phyloP scores from a whole-genome alignment of 2,113 vertebrate species.

The Polypterus bichir region DNA sequence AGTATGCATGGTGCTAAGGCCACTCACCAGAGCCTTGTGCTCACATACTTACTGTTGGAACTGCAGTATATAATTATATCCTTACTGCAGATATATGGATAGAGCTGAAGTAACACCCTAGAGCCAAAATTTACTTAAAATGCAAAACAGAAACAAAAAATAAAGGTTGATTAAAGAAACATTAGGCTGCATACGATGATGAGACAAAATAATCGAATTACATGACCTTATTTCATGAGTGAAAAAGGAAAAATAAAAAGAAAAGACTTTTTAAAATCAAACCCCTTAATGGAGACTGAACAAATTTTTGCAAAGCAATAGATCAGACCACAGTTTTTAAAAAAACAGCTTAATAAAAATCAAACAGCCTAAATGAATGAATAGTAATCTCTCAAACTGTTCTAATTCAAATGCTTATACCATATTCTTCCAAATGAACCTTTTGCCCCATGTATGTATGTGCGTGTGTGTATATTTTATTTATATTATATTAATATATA shows the following conservation, averaged over 20 bases:
- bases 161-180: conserved; percentile 23
- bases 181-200: conserved; percentile 23
- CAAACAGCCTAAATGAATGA: background rate
- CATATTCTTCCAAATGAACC: no score
- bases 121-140: conserved; percentile 75
- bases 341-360: conserved; percentile 6
- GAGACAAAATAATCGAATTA: conserved; percentile 36
- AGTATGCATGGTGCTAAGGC: conserved; percentile 62
- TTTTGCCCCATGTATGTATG: no score
- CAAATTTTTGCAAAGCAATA: conserved; percentile 30
- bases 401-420: no score
- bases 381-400: background rate
- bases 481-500: no score
- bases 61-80: conserved; percentile 83
- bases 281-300: conserved; percentile 47
- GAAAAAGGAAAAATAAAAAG: no score
- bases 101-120: conserved; percentile 76
- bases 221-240: conserved; percentile 20
- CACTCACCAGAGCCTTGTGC: conserved; percentile 80
- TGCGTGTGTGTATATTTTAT: no score
- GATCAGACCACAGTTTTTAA: conserved; percentile 13
- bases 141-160: conserved; percentile 32
- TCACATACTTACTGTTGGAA: conserved; percentile 76
- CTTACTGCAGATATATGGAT: conserved; percentile 76
- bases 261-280: conserved; percentile 39